Evolutionary conservation across 2,113 vertebrate genomes (phyloP).

Genomic region (Sciurus niger): DNA sequence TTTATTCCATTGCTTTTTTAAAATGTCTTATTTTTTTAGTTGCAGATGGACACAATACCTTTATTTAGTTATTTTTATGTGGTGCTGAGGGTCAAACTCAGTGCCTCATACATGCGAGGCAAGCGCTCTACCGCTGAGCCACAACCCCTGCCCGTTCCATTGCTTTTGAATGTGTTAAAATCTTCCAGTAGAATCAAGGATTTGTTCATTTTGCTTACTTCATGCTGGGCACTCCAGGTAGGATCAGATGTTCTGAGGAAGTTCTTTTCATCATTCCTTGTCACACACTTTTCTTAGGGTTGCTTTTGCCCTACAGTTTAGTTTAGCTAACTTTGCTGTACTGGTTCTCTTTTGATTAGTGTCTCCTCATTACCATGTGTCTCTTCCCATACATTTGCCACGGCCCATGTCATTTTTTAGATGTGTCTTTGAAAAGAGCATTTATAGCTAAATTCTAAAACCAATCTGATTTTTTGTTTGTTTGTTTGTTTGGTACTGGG

Average conservation of each 20-base stretch:
- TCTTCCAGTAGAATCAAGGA: background rate
- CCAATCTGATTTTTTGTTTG: background rate
- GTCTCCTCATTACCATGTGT: background rate
- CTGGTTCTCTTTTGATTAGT: background rate
- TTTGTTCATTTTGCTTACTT: conserved; percentile 37
- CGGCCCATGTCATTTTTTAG: background rate
- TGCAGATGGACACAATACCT: too few relatives aligned
- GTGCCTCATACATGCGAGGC: too few relatives aligned
- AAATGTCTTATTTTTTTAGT: too few relatives aligned
- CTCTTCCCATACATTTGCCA: background rate
- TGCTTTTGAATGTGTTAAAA: conserved; percentile 23
- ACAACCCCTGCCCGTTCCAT: background rate
- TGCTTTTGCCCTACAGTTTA: background rate
- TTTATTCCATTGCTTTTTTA: background rate
- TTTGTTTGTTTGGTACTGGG: too few relatives aligned
- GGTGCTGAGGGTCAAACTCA: too few relatives aligned
- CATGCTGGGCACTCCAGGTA: background rate
- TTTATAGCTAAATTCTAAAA: background rate
- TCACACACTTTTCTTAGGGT: conserved; percentile 2
- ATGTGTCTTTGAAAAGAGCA: background rate
- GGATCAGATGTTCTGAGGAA: conserved; percentile 7
- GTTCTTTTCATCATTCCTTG: background rate
- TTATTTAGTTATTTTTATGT: too few relatives aligned
- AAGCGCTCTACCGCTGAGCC: too few relatives aligned
- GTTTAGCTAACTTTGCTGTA: background rate